Percentiles rank a stretch among this genome's conserved stretches.
Evolutionary conservation across 2,888 invertebrate species (phyloP).

Genomic region (Watsonalla cultraria): DNA sequence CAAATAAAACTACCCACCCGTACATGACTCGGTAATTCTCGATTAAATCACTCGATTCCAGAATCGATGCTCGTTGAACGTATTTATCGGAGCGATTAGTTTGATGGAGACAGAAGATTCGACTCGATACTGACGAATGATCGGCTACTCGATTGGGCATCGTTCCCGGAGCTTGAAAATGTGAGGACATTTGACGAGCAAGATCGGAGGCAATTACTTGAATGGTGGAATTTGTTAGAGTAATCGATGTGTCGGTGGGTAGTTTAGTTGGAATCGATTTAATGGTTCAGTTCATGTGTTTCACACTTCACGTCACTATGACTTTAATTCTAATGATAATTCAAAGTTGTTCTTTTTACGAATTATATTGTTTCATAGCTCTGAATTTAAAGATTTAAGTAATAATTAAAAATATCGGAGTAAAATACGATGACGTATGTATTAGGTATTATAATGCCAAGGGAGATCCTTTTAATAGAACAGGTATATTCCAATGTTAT

Average conservation of each 20-base stretch:
- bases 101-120: constrained; percentile 57
- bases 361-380: no score
- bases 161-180: constrained; percentile 19
- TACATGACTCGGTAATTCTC: constrained; percentile 36
- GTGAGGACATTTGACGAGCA: constrained; percentile 16
- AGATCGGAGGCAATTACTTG: neutral
- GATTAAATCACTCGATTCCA: constrained; percentile 46
- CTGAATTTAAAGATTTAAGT: no score
- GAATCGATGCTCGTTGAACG: constrained; percentile 34
- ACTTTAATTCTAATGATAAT: no score
- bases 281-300: neutral
- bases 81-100: constrained; percentile 61
- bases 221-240: neutral
- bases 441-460: no score
- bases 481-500: no score
- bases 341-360: no score
- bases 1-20: constrained; percentile 9
- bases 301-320: neutral
- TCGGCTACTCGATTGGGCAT: constrained; percentile 18
- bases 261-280: neutral
- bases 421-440: no score
- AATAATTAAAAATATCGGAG: no score
- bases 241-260: neutral
- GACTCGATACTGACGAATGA: constrained; percentile 56
- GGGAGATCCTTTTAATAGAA: no score